A percentile compares a stretch with the other conserved stretches of the same genome.
phyloP scores from a whole-genome alignment of 2,888 invertebrate genomes.

The Thymelicus sylvestris region DNA sequence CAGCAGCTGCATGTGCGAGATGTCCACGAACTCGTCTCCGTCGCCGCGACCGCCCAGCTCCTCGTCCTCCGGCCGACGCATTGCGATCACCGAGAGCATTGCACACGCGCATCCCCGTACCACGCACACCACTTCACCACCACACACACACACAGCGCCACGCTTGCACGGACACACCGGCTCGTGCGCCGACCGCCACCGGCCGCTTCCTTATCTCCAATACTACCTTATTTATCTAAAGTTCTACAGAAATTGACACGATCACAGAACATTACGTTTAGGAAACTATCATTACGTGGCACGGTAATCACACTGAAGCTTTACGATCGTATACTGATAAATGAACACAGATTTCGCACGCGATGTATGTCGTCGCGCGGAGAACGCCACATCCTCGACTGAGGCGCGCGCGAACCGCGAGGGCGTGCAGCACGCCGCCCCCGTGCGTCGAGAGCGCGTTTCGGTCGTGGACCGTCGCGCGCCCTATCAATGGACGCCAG shows the following conservation, averaged over 20 bases:
- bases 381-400: conserved; percentile 84
- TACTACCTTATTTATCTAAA: conserved; percentile 60
- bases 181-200: conserved; percentile 50
- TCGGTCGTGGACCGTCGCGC: conserved; percentile 77
- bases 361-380: conserved; percentile 75
- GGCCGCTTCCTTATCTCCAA: conserved; percentile 41
- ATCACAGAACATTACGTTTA: conserved; percentile 79
- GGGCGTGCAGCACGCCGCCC: conserved; percentile 79
- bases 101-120: conserved; percentile 81
- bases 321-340: conserved; percentile 74
- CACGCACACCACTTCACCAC: conserved; percentile 62
- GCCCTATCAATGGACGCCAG: conserved; percentile 78
- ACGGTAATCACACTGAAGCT: conserved; percentile 62
- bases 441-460: conserved; percentile 63
- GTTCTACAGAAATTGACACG: conserved; percentile 72
- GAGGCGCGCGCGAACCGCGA: conserved; percentile 82
- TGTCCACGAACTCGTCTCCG: conserved; percentile 92
- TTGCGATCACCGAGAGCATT: conserved; percentile 87
- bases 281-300: conserved; percentile 62
- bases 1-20: conserved; percentile 91
- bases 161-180: conserved; percentile 45
- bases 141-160: conserved; percentile 53
- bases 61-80: conserved; percentile 91
- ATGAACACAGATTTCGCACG: conserved; percentile 82
- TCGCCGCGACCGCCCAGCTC: conserved; percentile 80